phyloP scores from a whole-genome alignment of 23 tunicate genomes.

The Clavelina lepadiformis region DNA sequence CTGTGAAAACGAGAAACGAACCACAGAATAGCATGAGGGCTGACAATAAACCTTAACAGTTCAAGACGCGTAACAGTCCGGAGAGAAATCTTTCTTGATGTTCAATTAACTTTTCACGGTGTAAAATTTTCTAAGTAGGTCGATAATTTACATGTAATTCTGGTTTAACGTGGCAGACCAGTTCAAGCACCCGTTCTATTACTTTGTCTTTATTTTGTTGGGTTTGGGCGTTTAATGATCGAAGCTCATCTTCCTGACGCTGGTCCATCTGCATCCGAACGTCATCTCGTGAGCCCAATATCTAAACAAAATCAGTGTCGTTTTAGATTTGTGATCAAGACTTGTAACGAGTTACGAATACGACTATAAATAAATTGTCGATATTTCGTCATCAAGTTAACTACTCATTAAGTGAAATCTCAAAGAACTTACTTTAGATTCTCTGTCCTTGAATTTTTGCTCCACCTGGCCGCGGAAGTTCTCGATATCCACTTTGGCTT shows the following conservation, averaged over 20 bases:
- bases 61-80: no score
- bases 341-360: neutral
- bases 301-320: conserved; percentile 15
- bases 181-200: conserved; percentile 63
- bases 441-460: conserved; percentile 50
- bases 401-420: neutral
- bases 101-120: no score
- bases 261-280: conserved; percentile 30
- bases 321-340: neutral
- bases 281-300: conserved; percentile 77
- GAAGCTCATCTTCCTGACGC: conserved; percentile 33
- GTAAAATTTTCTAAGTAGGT: conserved; percentile 6
- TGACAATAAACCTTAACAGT: no score
- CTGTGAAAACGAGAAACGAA: no score
- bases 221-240: conserved; percentile 31
- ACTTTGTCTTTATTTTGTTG: conserved; percentile 39
- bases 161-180: conserved; percentile 83
- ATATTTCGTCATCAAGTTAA: neutral
- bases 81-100: no score
- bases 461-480: conserved; percentile 36
- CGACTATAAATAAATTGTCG: neutral
- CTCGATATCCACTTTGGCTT: conserved; percentile 83
- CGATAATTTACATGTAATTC: conserved; percentile 64
- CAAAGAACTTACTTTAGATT: conserved; percentile 7
- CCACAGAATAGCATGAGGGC: no score